Conservation (phyloP, 2,888 invertebrate species). For the Zygothrica quintamaculata region DNA sequence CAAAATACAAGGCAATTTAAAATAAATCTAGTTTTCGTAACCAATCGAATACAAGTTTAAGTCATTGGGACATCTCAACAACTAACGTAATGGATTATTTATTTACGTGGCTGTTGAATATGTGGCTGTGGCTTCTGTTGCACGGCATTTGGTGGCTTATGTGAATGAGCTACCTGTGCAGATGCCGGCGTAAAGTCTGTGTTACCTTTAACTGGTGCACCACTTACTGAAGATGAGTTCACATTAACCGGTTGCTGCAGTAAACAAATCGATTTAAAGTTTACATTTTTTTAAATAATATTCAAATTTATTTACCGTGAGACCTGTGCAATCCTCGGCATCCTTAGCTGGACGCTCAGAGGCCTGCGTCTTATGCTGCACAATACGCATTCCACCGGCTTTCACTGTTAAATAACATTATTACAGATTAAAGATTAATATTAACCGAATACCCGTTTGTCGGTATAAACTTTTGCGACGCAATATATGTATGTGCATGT, state of each 20-base stretch:
- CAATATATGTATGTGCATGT: slow-evolving; percentile 19
- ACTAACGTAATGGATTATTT: slow-evolving; percentile 23
- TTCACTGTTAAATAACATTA: slow-evolving; percentile 88
- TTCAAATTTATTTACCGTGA: slow-evolving; percentile 86
- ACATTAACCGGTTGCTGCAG: slow-evolving; percentile 85
- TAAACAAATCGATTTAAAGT: background rate
- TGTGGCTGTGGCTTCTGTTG: slow-evolving; percentile 88
- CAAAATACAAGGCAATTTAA: slow-evolving; percentile 54
- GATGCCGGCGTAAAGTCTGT: slow-evolving; percentile 95
- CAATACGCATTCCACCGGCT: slow-evolving; percentile 96
- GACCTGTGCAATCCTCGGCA: slow-evolving; percentile 89
- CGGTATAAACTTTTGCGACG: slow-evolving; percentile 26
- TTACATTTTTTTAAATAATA: background rate
- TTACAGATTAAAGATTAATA: slow-evolving; percentile 51
- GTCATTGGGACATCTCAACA: slow-evolving; percentile 18
- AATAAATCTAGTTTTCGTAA: slow-evolving; percentile 33
- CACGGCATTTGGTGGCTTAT: slow-evolving; percentile 89
- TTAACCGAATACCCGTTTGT: slow-evolving; percentile 23
- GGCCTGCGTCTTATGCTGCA: slow-evolving; percentile 92
- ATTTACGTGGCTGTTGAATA: slow-evolving; percentile 96
- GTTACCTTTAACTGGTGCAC: slow-evolving; percentile 92
- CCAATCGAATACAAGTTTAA: slow-evolving; percentile 40
- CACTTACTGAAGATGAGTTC: slow-evolving; percentile 90
- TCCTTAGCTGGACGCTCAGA: slow-evolving; percentile 88
- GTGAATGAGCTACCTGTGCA: slow-evolving; percentile 93